Conservation (phyloP, 2,113 vertebrate genomes). For the Cynopterus brachyotis region DNA sequence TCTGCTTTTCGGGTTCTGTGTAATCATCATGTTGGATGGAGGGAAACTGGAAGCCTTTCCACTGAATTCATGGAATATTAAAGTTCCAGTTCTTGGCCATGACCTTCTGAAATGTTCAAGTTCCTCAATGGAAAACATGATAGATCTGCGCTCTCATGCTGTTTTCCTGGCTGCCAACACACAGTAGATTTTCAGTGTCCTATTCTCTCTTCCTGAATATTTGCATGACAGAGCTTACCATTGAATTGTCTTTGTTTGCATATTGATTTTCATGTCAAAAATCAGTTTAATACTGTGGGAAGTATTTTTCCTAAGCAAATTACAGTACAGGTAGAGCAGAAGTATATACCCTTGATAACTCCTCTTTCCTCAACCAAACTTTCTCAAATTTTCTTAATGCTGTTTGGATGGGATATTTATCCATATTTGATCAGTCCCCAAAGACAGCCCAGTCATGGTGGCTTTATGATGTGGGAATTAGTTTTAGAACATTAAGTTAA, state of each 20-base stretch:
- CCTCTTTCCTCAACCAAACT: background rate
- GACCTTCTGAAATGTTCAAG: conserved; percentile 61
- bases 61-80: conserved; percentile 70
- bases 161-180: conserved; percentile 31
- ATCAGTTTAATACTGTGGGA: background rate
- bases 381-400: background rate
- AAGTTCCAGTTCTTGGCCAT: conserved; percentile 56
- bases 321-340: background rate
- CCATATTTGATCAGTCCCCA: background rate
- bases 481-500: conserved; percentile 5
- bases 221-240: background rate
- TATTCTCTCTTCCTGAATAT: background rate
- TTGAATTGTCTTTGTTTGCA: background rate
- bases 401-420: background rate
- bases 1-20: conserved; percentile 62
- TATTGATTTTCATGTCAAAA: conserved; percentile 39
- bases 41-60: conserved; percentile 58
- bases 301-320: conserved; percentile 16
- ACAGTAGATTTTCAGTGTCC: background rate
- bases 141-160: conserved; percentile 3
- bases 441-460: background rate
- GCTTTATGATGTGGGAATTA: background rate
- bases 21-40: conserved; percentile 42
- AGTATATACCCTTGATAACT: background rate
- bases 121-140: conserved; percentile 57